Evolutionary conservation across 2,113 vertebrate species (phyloP), one percentile per base, ranked within the genome.

Genomic region (Istiophorus platypterus): DNA sequence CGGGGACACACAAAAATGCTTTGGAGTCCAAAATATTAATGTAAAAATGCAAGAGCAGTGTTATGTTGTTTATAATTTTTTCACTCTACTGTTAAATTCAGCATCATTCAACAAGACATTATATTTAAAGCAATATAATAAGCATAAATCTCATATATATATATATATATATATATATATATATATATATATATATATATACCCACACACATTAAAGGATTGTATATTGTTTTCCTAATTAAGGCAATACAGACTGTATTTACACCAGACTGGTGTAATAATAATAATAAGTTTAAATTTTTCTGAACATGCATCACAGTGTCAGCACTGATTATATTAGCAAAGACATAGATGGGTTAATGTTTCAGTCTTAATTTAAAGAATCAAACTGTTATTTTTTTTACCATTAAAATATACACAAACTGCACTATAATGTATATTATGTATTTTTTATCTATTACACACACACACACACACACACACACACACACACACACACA

Each of bases 111-210:
- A 34, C 18, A 29, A 5, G 37, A 39, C 37, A 47, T 47, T 27
- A 58, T 75, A 31, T 57, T 72, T 15, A 15, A 4, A 65, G 27
- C 11, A 72, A 76, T 65, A n/a, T 81, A 17, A 57, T 12, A 26
- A 10, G n/a, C 2, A 29, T 39, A 37, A 56, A 57, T 34, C n/a
- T n/a, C n/a, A n/a, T n/a, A n/a, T n/a, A n/a, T n/a, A n/a, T n/a
- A n/a, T n/a, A n/a, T n/a, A n/a, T n/a, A n/a, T n/a, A n/a, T n/a
- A n/a, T n/a, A n/a, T n/a, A n/a, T n/a, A n/a, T n/a, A n/a, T n/a
- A n/a, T n/a, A n/a, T n/a, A n/a, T n/a, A n/a, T n/a, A n/a, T n/a
- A n/a, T n/a, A n/a, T n/a, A n/a, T n/a, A n/a, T n/a, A n/a, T n/a
- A n/a, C n/a, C n/a, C n/a, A n/a, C n/a, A n/a, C n/a, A n/a, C n/a